phyloP scores from a whole-genome alignment of 2,888 invertebrate species.

The Orthosia gracilis region DNA sequence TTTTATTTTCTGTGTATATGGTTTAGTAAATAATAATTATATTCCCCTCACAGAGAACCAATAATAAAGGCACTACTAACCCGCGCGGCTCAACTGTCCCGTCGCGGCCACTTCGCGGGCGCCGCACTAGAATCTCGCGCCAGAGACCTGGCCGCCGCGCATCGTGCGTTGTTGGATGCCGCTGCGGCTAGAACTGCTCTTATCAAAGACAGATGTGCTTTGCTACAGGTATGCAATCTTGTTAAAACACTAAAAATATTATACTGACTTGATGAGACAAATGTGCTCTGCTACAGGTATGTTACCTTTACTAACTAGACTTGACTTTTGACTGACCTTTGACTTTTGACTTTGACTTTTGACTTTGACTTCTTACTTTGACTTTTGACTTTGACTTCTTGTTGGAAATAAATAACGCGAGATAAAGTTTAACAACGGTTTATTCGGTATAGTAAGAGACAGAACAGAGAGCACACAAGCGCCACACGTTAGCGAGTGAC shows the following conservation, averaged over 20 bases:
- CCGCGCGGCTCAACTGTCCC: slow-evolving; percentile 95
- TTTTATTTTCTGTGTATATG: too few relatives aligned
- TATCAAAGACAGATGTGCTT: slow-evolving; percentile 88
- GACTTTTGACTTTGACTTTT: background rate
- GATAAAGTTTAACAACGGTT: too few relatives aligned
- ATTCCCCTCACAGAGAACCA: slow-evolving; percentile 92
- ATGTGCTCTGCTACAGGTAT: slow-evolving; percentile 79
- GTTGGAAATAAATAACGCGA: too few relatives aligned
- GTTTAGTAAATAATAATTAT: too few relatives aligned
- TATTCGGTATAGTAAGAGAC: too few relatives aligned
- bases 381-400: background rate
- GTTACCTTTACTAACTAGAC: too few relatives aligned
- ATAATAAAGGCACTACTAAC: slow-evolving; percentile 94
- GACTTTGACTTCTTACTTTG: background rate
- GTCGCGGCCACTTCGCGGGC: slow-evolving; percentile 96
- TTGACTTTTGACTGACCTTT: background rate
- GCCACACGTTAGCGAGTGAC: too few relatives aligned
- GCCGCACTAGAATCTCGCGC: slow-evolving; percentile 93
- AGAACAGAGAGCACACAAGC: too few relatives aligned
- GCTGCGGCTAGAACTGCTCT: slow-evolving; percentile 94
- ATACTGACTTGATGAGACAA: slow-evolving; percentile 44
- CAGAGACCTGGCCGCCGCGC: slow-evolving; percentile 93
- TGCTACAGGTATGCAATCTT: slow-evolving; percentile 75
- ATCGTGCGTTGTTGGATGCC: slow-evolving; percentile 93
- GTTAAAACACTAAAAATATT: too few relatives aligned